A percentile compares a stretch with the other conserved stretches of the same genome.
Evolutionary conservation across 2,888 invertebrate genomes (phyloP).

Genomic region (Cheilosia grossa): DNA sequence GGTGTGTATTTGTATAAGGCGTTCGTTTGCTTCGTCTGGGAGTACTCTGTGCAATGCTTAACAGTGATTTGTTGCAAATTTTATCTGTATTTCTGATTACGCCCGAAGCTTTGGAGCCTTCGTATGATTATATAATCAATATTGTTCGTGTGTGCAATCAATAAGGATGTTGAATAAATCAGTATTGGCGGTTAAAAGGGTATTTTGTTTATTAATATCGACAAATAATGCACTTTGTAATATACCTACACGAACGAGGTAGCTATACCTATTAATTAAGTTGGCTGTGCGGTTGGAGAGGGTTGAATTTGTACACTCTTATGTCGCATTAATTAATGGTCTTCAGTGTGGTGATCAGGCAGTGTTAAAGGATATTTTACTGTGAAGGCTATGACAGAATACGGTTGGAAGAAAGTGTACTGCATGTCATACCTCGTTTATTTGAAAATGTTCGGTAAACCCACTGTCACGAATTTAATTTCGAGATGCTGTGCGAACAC

Average conservation of each 20-base stretch:
- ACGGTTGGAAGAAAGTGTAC: no score
- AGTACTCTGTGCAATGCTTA: conserved; percentile 22
- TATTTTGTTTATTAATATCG: conserved; percentile 36
- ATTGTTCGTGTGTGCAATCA: conserved; percentile 37
- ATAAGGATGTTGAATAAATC: conserved; percentile 49
- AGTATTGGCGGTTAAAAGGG: conserved; percentile 33
- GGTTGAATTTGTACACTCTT: conserved; percentile 23
- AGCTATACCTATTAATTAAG: conserved; percentile 5
- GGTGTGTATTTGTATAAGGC: conserved; percentile 9
- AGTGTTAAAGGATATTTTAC: conserved; percentile 1
- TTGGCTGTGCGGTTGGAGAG: conserved; percentile 2
- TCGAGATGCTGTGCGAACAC: no score
- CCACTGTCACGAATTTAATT: no score
- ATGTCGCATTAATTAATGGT: conserved; percentile 43
- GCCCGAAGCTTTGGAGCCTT: conserved; percentile 4
- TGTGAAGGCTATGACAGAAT: background rate
- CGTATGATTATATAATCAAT: background rate
- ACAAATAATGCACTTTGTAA: conserved; percentile 14
- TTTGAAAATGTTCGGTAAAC: no score
- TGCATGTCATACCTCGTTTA: no score
- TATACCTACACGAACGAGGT: background rate
- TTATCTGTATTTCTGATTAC: conserved; percentile 50
- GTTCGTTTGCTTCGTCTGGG: conserved; percentile 7
- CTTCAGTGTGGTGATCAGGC: conserved; percentile 19
- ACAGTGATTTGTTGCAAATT: conserved; percentile 45